Base-by-base conservation (phyloP, 1,140 invertebrate genomes). In the Brachionus rubens region DNA sequence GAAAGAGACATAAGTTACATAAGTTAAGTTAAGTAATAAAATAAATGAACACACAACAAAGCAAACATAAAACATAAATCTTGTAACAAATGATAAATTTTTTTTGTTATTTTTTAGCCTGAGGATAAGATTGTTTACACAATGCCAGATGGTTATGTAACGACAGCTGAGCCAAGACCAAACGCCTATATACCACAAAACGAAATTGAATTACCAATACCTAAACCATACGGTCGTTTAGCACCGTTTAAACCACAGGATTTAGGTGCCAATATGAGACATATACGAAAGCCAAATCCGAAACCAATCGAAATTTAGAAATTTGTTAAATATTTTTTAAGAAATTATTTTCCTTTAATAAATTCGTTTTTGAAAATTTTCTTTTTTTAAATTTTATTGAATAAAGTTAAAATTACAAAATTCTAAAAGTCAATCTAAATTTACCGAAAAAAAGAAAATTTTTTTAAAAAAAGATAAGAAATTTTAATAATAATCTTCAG, bases 131-230 rank as follows among this genome's bases (percentile, higher is more conserved):
- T 81, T 47, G 82, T 83, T 50, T 83, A 83, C 79, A 81, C 79
- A 76, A 79, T 83, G 41, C 78, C 81, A 21, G 83, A 82, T 30
- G 83, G 83, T 4, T 77, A 80, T 2, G 80, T 80, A 40, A 85
- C 83, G 6, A 83, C 83, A 24, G 84, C 84, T 9, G 83, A 84
- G 62, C 84, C 83, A 36, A 78, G 84, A 59, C 84, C 84, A 12
- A 85, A 85, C 77, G 83, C 83, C 52, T 85, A 85, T 77, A 84
- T 84, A 41, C 83, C 83, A 50, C 82, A 84, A 62, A 81, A 84
- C 76, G 83, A 84, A 54, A 81, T 77, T 48, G 83, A 85, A 75
- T 79, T 85, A 36, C 84, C 83, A 10, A 83, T 85, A 65, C 83
- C 84, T 12, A 77, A 82, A 30, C 84, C 84, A 6, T 85, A 85